Evolutionary conservation across 2,888 invertebrate genomes (phyloP), one percentile per base, ranked within the genome.

Genomic region (Eupsilia transversa): DNA sequence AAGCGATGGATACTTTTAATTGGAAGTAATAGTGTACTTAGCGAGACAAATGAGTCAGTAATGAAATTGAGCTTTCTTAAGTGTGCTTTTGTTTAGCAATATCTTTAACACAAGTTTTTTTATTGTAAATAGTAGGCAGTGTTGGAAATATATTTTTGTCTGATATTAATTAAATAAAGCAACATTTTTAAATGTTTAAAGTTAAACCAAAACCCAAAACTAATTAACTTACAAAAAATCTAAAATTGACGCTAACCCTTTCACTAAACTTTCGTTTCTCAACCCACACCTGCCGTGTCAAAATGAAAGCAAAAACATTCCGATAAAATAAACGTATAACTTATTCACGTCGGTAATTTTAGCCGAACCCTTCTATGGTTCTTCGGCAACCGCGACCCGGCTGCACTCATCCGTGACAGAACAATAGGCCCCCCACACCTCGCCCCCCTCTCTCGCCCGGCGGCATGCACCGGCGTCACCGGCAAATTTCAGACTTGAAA

Each of bases 391-490:
- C 86, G 84, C 89, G 90, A 89, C 86, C 89, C 79, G 69, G 74
- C 79, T 90, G 92, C 91, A 88, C 89, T 92, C 91, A 91, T 90
- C 90, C 91, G 88, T 90, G 89, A 88, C 87, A 85, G 86, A 89
- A 91, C 90, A 93, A 92, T 91, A 87, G 89, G 80, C 84, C 57
- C 52, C 76, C 84, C 80, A 74, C 80, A 80, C 84, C 75, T 66
- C 60, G 12, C 6, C 1, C 46, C 68, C 49, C 61, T 49, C 65
- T 69, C 59, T 61, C 84, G 46, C 79, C 74, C 72, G 78, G 78
- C 80, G 80, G 77, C 78, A 79, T 88, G 85, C 87, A 88, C 77
- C 80, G 82, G 73, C 80, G 86, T 85, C 86, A 84, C 72, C 83
- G 71, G 71, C 74, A 80, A 89, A 88, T 88, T 90, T 88, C 76